Evolutionary conservation across 2,888 invertebrate genomes (phyloP), one percentile per base, ranked within the genome.

Genomic region (Caenorhabditis imperialis): DNA sequence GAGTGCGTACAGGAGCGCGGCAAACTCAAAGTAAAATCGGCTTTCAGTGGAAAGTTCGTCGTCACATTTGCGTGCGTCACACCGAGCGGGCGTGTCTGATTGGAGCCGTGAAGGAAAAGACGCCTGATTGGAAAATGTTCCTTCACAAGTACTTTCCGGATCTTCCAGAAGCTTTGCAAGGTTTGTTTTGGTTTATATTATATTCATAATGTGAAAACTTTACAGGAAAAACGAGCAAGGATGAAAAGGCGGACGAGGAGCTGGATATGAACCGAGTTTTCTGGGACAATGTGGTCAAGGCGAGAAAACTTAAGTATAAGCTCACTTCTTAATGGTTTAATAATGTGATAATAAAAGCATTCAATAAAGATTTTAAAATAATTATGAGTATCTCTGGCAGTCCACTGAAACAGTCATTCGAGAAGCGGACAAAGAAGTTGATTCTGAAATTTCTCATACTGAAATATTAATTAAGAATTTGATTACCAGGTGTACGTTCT

Each of bases 331-430:
- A n/a, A n/a, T n/a, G n/a, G n/a, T n/a, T n/a, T n/a, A n/a, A n/a
- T n/a, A n/a, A n/a, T 30, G 30, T 7, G 30, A 30, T 10, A 30
- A 7, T 30, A 30, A 30, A 30, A 10, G 10, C 30, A 10, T 30
- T 18, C 20, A 33, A 33, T 33, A 10, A 42, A 42, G 2, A 22
- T 44, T 44, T 44, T 23, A 22, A 50, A 20, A 23, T 16, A 22
- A 7, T 58, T 23, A 65, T 42, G 55, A 50, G 20, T 57, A 67
- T 22, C 44, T 47, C 1, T 53, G 60, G 14, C 69, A 45, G 54
- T 69, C 69, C 51, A 69, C 69, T 37, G 69, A 69, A 7, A 69
- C 69, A 10, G 69, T 69, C 69, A 69, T 69, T 33, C 60, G 22
- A 2, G 69, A 53, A 1, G 60, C 22, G 5, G 45, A 14, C 6